Evolutionary conservation across 2,888 invertebrate species (phyloP).

Genomic region (Tolmerus cingulatus): DNA sequence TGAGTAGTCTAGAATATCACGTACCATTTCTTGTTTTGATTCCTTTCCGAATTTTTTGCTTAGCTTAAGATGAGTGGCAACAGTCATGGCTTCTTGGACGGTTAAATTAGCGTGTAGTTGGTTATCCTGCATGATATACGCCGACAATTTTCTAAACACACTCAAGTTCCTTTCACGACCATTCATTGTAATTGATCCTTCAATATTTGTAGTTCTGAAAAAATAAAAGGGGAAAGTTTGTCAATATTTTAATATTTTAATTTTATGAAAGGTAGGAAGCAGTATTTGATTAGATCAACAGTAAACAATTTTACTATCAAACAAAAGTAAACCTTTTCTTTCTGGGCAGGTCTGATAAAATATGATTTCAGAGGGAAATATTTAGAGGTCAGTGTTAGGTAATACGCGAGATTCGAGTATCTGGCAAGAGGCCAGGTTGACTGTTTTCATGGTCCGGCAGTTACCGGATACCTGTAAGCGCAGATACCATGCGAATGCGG

Average conservation of each 20-base stretch:
- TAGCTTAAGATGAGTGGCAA: constrained; percentile 89
- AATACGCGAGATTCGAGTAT: neutral
- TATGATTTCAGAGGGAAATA: neutral
- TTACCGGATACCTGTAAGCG: neutral
- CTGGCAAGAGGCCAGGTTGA: neutral
- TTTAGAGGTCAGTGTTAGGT: neutral
- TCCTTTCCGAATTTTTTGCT: constrained; percentile 73
- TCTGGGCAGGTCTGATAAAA: neutral
- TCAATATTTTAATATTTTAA: no score
- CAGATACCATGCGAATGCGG: neutral
- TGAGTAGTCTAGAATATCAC: constrained; percentile 54
- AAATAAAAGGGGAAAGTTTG: neutral
- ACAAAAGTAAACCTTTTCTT: neutral
- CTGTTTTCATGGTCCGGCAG: neutral
- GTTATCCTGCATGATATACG: constrained; percentile 96
- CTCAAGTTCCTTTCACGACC: constrained; percentile 83
- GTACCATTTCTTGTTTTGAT: constrained; percentile 85
- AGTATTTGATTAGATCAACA: no score
- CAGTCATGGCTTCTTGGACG: constrained; percentile 93
- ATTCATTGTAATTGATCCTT: constrained; percentile 86
- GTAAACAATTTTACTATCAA: neutral
- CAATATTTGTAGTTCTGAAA: constrained; percentile 77
- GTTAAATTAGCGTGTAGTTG: constrained; percentile 91
- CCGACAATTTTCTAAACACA: constrained; percentile 89
- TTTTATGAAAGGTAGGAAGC: neutral